phyloP scores from a whole-genome alignment of 2,888 invertebrate genomes.

The Ophion costatus region DNA sequence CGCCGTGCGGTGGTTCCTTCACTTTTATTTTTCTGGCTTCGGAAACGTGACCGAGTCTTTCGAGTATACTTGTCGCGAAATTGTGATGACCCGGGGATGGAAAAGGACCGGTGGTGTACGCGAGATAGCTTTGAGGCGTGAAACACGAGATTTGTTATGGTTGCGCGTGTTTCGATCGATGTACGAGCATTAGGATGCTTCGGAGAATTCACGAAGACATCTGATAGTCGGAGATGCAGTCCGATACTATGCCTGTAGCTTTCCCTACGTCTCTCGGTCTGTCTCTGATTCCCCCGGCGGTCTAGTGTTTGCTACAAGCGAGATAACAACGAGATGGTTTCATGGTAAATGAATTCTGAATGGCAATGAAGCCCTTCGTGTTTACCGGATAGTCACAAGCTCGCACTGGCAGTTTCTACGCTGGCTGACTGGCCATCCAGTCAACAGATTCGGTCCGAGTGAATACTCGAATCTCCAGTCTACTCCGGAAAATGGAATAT shows the following conservation, averaged over 20 bases:
- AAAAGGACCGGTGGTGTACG: slow-evolving; percentile 1
- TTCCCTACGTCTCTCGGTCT: background rate
- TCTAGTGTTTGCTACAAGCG: background rate
- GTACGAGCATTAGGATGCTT: slow-evolving; percentile 45
- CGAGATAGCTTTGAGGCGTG: slow-evolving; percentile 23
- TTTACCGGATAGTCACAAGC: background rate
- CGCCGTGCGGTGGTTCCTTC: background rate
- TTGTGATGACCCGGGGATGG: slow-evolving; percentile 33
- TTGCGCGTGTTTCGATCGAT: slow-evolving; percentile 1
- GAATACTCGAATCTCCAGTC: too few relatives aligned
- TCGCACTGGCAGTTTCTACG: background rate
- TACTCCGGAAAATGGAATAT: too few relatives aligned
- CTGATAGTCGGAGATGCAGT: slow-evolving; percentile 7
- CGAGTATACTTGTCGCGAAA: background rate
- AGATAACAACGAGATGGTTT: slow-evolving; percentile 21
- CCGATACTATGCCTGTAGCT: background rate
- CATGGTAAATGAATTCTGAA: background rate
- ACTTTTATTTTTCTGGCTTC: background rate
- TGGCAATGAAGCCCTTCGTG: background rate
- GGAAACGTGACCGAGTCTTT: slow-evolving; percentile 10
- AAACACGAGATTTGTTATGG: slow-evolving; percentile 23
- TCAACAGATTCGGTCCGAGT: too few relatives aligned
- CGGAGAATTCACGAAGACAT: slow-evolving; percentile 40
- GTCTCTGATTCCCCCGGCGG: background rate
- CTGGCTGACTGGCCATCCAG: too few relatives aligned